Evolutionary conservation across 2,113 vertebrate species (phyloP).

Genomic region (Isichthys henryi): DNA sequence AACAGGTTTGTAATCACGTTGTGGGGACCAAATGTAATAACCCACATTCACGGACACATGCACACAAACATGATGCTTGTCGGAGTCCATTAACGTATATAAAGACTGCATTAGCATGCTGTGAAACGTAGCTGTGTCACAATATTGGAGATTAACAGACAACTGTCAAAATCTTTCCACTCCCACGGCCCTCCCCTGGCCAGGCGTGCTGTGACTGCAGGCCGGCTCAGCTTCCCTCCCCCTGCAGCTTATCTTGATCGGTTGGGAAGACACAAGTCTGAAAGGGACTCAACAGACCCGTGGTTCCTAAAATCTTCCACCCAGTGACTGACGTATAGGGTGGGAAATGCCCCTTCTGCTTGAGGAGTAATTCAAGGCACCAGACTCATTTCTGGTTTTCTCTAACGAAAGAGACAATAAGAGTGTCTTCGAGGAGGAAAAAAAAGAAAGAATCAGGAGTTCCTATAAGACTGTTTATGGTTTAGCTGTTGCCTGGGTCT

Average conservation of each 20-base stretch:
- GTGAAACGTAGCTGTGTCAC: not conserved
- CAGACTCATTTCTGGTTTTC: not conserved
- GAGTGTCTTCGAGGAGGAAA: not conserved
- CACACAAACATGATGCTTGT: not conserved
- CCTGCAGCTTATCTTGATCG: not conserved
- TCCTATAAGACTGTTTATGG: not conserved
- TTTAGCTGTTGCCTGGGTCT: not conserved
- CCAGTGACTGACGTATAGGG: not conserved
- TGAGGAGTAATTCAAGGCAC: not conserved
- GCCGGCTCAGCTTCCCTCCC: not conserved
- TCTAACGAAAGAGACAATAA: not conserved
- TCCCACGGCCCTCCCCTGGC: not conserved
- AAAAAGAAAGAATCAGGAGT: not conserved
- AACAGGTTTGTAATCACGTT: too few species aligned
- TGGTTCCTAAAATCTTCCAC: not conserved
- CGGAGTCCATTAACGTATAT: not conserved
- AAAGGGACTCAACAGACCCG: not conserved
- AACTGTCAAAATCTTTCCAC: not conserved
- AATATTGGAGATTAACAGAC: not conserved
- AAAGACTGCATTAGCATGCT: not conserved
- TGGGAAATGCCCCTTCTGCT: not conserved
- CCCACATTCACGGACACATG: not conserved
- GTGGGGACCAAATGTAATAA: too few species aligned
- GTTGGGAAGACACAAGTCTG: not conserved
- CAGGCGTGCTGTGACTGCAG: not conserved